Base-by-base conservation (phyloP, 1,140 invertebrate species). In the Andrena cerasifolii region DNA sequence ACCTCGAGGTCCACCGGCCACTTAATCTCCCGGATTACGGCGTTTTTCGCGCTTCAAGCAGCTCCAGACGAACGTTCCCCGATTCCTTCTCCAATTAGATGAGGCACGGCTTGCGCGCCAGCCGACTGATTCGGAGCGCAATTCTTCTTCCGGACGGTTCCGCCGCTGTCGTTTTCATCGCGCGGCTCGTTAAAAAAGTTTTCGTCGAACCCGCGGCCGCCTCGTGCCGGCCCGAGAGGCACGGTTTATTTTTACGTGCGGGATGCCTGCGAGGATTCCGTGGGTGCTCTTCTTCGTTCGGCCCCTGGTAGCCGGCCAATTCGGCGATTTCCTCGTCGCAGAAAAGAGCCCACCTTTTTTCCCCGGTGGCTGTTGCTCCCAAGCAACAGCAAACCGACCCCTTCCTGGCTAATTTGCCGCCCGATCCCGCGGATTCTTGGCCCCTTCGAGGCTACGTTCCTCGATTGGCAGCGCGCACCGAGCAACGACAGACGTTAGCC, bases 221-320 rank as follows among this genome's bases (percentile, higher is more conserved):
- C 45, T 28, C 65, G 54, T 33, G 49, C 12, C 71, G 18, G 24
- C 53, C 12, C 66, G 43, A 16, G 31, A 77, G 66, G 6, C 36
- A 54, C 31, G 54, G 61, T 75, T 79, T 79, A 79, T 79, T 79
- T 79, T 78, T 77, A 78, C 79, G 53, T 73, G 14, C 54, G 73
- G 73, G 61, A 79, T 76, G 72, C 78, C 78, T 67, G 51, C 45
- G 62, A 80, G 75, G 68, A 81, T 81, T 80, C 78, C 81, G 79
- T 63, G 47, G 62, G 51, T 49, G 70, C 43, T 58, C 62, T 62
- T 59, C 40, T 77, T 80, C 72, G 62, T 67, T 43, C 51, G 62
- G 78, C 62, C 45, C 62, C 75, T 78, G 83, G 79, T 81, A 81
- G 36, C 3, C 31, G 71, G 83, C 83, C 83, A 85, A 85, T 83